Evolutionary conservation across 2,797 vertebrate species (phyloP).

Genomic region (Protosalanx chinensis): DNA sequence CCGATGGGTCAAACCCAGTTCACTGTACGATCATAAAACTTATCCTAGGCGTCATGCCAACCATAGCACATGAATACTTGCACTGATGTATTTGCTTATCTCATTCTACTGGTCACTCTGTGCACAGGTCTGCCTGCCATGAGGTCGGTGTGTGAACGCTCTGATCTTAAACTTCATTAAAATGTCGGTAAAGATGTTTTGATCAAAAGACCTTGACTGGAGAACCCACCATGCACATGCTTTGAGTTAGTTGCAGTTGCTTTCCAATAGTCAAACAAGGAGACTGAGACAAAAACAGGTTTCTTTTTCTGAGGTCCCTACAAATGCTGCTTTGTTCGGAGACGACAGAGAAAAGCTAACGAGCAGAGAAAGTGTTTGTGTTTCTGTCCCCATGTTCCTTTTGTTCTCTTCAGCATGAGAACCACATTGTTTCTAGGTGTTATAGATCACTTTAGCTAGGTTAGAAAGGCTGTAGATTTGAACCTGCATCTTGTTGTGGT

Average conservation of each 20-base stretch:
- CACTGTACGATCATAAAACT: constrained; percentile 12
- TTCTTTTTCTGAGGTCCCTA: constrained; percentile 33
- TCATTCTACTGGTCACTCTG: constrained; percentile 10
- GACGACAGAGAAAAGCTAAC: constrained; percentile 21
- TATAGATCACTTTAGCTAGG: not conserved
- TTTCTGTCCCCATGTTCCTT: not conserved
- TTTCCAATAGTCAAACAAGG: constrained; percentile 19
- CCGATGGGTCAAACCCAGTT: constrained; percentile 9
- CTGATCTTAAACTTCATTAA: constrained; percentile 18
- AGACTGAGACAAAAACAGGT: constrained; percentile 30
- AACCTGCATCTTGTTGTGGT: not conserved
- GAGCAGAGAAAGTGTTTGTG: constrained; percentile 14
- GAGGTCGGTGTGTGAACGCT: not conserved
- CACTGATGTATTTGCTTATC: constrained; percentile 19
- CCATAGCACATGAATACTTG: not conserved
- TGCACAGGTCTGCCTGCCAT: not conserved
- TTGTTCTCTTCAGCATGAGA: not conserved
- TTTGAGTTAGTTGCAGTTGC: constrained; percentile 19
- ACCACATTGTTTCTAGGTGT: not conserved
- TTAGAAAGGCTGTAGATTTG: no score
- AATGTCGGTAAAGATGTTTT: constrained; percentile 36
- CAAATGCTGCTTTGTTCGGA: constrained; percentile 50
- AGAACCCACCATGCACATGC: constrained; percentile 22
- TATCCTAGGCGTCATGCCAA: not conserved
- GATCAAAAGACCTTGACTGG: not conserved